Evolutionary conservation across 2,797 vertebrate species (phyloP).

Genomic region (Knipowitschia caucasica): DNA sequence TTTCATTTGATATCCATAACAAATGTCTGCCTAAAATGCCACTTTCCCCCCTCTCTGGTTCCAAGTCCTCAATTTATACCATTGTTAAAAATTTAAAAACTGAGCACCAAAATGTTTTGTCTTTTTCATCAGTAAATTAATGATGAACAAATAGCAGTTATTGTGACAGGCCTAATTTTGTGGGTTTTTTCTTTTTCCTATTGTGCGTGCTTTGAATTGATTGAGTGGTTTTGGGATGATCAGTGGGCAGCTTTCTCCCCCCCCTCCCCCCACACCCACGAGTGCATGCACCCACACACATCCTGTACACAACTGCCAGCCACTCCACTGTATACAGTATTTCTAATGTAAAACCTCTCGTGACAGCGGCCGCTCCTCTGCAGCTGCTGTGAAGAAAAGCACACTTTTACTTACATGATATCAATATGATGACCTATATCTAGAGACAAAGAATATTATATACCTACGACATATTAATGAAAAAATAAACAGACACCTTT

Average conservation of each 20-base stretch:
- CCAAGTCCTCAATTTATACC: too few species aligned
- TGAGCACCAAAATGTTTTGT: too few species aligned
- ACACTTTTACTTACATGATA: constrained; percentile 80
- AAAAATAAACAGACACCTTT: constrained; percentile 79
- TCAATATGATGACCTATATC: constrained; percentile 77
- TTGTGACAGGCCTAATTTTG: too few species aligned
- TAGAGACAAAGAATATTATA: constrained; percentile 72
- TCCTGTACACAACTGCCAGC: constrained; percentile 57
- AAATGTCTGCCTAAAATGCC: too few species aligned
- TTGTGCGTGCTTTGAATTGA: constrained; percentile 9
- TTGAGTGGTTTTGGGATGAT: constrained; percentile 20
- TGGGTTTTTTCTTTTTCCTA: too few species aligned
- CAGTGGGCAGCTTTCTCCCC: constrained; percentile 47
- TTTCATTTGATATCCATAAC: too few species aligned
- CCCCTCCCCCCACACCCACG: constrained; percentile 29
- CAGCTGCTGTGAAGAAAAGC: constrained; percentile 80
- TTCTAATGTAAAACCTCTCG: constrained; percentile 73
- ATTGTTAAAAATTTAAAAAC: too few species aligned
- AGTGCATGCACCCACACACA: constrained; percentile 36
- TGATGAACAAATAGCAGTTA: too few species aligned
- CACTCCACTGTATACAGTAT: constrained; percentile 72
- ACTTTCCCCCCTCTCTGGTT: too few species aligned
- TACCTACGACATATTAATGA: constrained; percentile 70
- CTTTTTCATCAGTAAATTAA: too few species aligned
- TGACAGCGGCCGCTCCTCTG: constrained; percentile 72